Base-by-base conservation (phyloP, 2,797 vertebrate genomes). In the Halcyon chelicuti region DNA sequence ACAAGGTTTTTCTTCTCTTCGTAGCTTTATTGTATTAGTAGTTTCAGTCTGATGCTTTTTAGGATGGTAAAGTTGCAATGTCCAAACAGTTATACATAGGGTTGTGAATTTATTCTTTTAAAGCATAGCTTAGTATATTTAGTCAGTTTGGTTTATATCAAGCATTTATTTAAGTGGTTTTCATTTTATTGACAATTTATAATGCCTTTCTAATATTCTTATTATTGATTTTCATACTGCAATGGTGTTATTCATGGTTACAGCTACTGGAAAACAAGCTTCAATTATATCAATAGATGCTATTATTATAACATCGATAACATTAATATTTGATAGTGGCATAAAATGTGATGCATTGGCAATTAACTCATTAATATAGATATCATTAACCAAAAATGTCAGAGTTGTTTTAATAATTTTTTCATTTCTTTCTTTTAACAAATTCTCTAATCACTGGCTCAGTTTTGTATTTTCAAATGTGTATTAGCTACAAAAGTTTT, bases 211-310 rank as follows among this genome's bases (percentile, higher is more conserved):
- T 98, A 97, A 98, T 98, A 98, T 98, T 98, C 97, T 97, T 97
- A 96, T 97, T 97, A 98, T 98, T 97, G 98, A 98, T 98, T 98
- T 98, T 97, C 94, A 96, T 97, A 97, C 96, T 97, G 97, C 96
- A 98, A 94, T 97, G 96, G 85, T 98, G 98, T 98, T 98, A 98
- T 97, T 98, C 97, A 97, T 96, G 92, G 88, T 98, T 97, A 98
- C 98, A 98, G 93, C 96, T 98, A 97, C 96, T 97, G 97, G 96
- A 98, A 98, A 97, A 96, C 94, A 97, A 97, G 95, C 97, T 97
- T 97, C 97, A 93, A 96, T 97, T 97, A 96, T 97, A 98, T 98
- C 98, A 98, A 98, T 98, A 98, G 92, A 97, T 95, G 94, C 92
- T 97, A 98, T 98, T 97, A 98, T 98, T 98, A 97, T 97, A 98